These are phyloP conservation scores for Carapus acus DNA, from an alignment of 2,797 vertebrate species.

Conservation along the genomic window DNA sequence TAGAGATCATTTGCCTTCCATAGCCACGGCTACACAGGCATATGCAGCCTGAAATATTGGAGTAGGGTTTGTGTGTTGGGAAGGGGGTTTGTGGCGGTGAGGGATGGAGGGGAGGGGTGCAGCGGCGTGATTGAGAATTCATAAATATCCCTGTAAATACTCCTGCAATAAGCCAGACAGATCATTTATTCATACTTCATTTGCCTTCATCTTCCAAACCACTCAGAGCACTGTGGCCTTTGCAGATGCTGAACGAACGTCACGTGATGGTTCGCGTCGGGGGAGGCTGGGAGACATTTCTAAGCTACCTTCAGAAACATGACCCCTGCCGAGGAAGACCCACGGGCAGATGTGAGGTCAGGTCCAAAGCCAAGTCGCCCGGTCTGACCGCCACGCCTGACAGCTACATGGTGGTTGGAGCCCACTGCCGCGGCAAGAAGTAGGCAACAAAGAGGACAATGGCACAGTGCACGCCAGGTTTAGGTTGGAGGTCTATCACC, in stretches of 20 bases:
- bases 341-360: conserved; percentile 76
- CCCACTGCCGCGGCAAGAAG: conserved; percentile 81
- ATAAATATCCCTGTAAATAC: conserved; percentile 28
- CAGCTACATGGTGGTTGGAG: conserved; percentile 92
- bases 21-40: conserved; percentile 41
- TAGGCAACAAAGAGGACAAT: too few species aligned
- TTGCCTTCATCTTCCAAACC: conserved; percentile 3
- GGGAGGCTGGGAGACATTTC: conserved; percentile 95
- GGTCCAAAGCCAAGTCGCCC: conserved; percentile 73
- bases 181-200: conserved; percentile 8
- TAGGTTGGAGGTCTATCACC: too few species aligned
- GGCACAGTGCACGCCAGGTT: conserved; percentile 13
- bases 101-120: not conserved
- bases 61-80: conserved; percentile 27
- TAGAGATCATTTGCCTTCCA: conserved; percentile 64
- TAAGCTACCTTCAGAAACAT: conserved; percentile 89
- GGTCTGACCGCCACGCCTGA: conserved; percentile 78
- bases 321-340: conserved; percentile 87
- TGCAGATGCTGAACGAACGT: conserved; percentile 95
- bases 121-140: conserved; percentile 18
- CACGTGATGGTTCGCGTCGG: conserved; percentile 97
- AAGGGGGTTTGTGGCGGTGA: not conserved
- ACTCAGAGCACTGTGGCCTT: conserved; percentile 20
- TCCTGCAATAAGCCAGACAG: conserved; percentile 3
- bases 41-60: conserved; percentile 59